Base-by-base conservation (phyloP, 2,888 invertebrate genomes). In the Andrena trimmerana region DNA sequence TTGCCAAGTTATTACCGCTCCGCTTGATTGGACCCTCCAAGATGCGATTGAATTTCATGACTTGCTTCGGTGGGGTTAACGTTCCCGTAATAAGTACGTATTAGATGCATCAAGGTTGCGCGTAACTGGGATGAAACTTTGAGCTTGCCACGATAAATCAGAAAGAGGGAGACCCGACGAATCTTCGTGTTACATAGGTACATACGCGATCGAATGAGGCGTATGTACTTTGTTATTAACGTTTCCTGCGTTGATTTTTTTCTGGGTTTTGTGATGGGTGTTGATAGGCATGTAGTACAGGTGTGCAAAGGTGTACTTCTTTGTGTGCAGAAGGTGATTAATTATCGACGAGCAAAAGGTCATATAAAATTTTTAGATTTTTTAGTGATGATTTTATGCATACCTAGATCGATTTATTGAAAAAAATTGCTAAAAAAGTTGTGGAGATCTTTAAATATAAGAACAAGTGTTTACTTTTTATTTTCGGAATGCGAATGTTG, bases 1-100 rank as follows among this genome's bases (percentile, higher is more conserved):
- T 60, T 74, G 85, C 74, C 83, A 75, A 86, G 84, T 84, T 84
- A 81, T 86, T 81, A 66, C 80, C 57, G 63, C 52, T 57, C 52
- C n/a, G 60, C 65, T 57, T n/a, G 72, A 59, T 75, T 68, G 79
- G 81, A 83, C 65, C 78, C 81, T 79, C 78, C 78, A 70, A 78
- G 69, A 72, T 70, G 75, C 76, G 62, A 81, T 80, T 77, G 75
- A 83, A 68, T 79, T 74, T 78, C 75, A 77, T 65, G 74, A 73
- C 36, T 73, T 50, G 66, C 66, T 69, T 75, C 78, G 65, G 76
- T 33, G 16, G 42, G 70, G 24, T 33, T 54, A 48, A 31, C 52
- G 60, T 66, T 24, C 65, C 42, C 29, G 50, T 66, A 66, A 78
- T 78, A 66, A 78, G 27, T 60, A 42, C 33, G 73, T 29, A 29